phyloP scores from a whole-genome alignment of 1,140 invertebrate genomes.

The Dendroctonus ponderosae region DNA sequence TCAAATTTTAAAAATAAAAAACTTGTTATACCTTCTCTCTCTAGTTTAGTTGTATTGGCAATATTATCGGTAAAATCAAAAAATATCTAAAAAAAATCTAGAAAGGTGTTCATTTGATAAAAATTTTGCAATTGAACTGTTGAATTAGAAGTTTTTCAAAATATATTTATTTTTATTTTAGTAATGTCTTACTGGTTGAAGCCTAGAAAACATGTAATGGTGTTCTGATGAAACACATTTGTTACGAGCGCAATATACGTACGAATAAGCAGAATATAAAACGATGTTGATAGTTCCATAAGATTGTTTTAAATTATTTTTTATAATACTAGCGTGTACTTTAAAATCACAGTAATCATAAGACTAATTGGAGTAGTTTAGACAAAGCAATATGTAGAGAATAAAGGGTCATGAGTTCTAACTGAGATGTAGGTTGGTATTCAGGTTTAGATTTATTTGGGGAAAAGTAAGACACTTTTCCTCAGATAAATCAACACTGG shows the following conservation, averaged over 20 bases:
- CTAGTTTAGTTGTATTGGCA: too few species aligned
- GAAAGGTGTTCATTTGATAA: too few species aligned
- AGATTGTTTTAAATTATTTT: slow-evolving; percentile 42
- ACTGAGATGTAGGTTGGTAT: neutral
- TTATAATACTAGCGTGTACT: slow-evolving; percentile 34
- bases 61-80: too few species aligned
- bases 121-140: too few species aligned
- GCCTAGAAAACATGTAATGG: neutral
- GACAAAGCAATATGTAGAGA: neutral
- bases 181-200: too few species aligned
- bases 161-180: too few species aligned
- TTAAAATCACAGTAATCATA: slow-evolving; percentile 31
- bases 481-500: too few species aligned
- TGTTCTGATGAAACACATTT: neutral
- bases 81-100: too few species aligned
- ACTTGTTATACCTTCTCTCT: too few species aligned
- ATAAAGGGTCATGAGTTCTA: neutral
- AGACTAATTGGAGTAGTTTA: slow-evolving; percentile 30
- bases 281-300: slow-evolving; percentile 35
- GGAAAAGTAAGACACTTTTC: neutral
- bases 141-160: too few species aligned
- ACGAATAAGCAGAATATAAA: slow-evolving; percentile 6
- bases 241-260: neutral
- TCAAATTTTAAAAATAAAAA: too few species aligned
- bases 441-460: neutral